A percentile compares a stretch with the other conserved stretches of the same genome.
These are phyloP conservation scores for Mohoua ochrocephala DNA, from an alignment of 2,113 vertebrate species.

Conservation along the genomic window DNA sequence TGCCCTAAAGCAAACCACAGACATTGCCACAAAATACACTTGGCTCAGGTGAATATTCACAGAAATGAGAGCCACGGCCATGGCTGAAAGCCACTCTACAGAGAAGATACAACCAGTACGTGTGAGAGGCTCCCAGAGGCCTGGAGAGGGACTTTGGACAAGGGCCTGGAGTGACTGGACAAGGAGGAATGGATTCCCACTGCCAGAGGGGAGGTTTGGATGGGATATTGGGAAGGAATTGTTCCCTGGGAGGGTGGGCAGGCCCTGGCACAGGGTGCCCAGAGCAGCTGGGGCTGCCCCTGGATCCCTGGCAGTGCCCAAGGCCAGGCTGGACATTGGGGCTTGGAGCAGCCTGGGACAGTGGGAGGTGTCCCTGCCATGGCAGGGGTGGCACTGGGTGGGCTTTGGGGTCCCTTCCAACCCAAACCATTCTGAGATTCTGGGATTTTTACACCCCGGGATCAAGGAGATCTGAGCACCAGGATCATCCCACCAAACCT, in stretches of 20 bases:
- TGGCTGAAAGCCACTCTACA: background rate
- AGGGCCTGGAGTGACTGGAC: background rate
- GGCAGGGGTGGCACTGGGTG: background rate
- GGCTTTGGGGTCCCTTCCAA: fast-evolving
- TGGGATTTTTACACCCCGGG: background rate
- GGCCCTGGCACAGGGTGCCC: background rate
- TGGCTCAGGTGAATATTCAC: fast-evolving
- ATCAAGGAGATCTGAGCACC: background rate
- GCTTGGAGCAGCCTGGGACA: background rate
- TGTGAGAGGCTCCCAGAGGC: background rate
- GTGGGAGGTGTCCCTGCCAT: background rate
- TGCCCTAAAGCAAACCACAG: background rate
- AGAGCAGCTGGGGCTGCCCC: background rate
- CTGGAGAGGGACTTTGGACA: background rate
- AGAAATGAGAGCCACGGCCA: background rate
- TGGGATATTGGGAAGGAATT: background rate
- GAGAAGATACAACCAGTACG: background rate
- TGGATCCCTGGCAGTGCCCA: background rate
- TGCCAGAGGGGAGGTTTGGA: fast-evolving
- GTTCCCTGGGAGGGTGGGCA: background rate
- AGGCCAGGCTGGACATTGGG: background rate
- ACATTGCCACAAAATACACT: background rate
- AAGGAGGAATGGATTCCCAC: background rate
- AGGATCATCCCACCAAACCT: fast-evolving
- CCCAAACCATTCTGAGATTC: background rate